Evolutionary conservation across 2,888 invertebrate species (phyloP), one percentile per base, ranked within the genome.

Genomic region (Ectropis crepuscularia): DNA sequence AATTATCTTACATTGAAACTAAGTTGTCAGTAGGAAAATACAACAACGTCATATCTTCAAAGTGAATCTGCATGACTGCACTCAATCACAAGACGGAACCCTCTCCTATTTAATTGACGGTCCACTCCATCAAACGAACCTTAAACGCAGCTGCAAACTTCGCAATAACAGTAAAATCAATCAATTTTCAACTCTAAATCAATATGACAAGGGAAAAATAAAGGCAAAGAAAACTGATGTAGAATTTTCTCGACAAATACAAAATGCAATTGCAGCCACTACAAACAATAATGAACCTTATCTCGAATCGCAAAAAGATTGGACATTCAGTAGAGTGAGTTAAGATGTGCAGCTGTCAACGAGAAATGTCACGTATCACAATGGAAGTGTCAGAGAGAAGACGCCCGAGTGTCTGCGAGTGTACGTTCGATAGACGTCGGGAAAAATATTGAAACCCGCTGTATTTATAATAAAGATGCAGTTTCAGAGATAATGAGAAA

Each of bases 61-160:
- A 86, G 81, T 57, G 63, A 85, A 87, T 86, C 86, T 89, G 89
- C 88, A 88, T 88, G 85, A 84, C 80, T 89, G 89, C 88, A 88
- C 88, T 90, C 90, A 87, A 89, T 90, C 91, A 90, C 76, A 79
- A 82, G 83, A 86, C 81, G 76, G 83, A 87, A 84, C 85, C 86
- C 86, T 87, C 85, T 84, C 83, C 83, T 82, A 83, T 85, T 86
- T 91, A 90, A 91, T 90, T 91, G 92, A 90, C 90, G 85, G 85
- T 78, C 86, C 88, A 90, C 90, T 92, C 90, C 85, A 90, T 91
- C 90, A 92, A 86, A 87, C 86, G 83, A 87, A 85, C 84, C 86
- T 83, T 85, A 83, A 80, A 83, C 81, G 75, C 63, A 61, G 48
- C 69, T 72, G 77, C 83, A 76, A 82, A 79, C 73, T 68, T 67